Evolutionary conservation across 2,113 vertebrate species (phyloP), one percentile per base, ranked within the genome.

Genomic region (Lucifuga dentata): DNA sequence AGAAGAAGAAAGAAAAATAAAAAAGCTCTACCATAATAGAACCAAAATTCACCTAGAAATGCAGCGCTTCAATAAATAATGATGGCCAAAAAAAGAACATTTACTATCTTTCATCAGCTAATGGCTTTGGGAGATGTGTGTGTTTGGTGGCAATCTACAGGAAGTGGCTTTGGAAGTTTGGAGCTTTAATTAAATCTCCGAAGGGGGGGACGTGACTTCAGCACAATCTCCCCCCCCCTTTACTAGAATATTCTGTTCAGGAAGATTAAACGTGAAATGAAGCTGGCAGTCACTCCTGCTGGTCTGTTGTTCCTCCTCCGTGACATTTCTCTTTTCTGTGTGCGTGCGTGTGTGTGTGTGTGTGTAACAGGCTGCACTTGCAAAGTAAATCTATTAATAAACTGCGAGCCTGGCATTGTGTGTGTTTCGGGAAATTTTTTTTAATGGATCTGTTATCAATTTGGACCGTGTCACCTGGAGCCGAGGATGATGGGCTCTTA

Each of bases 91-190:
- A 8, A 29, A 5, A 9, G 9, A 39, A 41, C 53, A 36, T 60
- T 50, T 49, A 68, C 35, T 38, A 19, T 11, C 63, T 77, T 43
- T 70, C 79, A 80, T 85, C 76, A 68, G 63, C 73, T 80, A 80
- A 87, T 80, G 73, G 76, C 58, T 23, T 4, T 3, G 19, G 0
- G 20, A 46, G 39, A 21, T 24, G 1, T 5, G 9, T n/a, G n/a
- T n/a, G n/a, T n/a, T n/a, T n/a, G n/a, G 40, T 2, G 15, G 64
- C 65, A 67, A 80, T 74, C 40, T 5, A 11, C 43, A 32, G 63
- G 57, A 71, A 73, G 59, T 57, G n/a, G 69, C 66, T 56, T 50
- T n/a, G 11, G 2, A 51, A 74, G 65, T 73, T 41, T 10, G 17
- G 16, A 53, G 58, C 60, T 67, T 29, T 68, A 63, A 82, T 68